A percentile compares a stretch with the other conserved stretches of the same genome.
phyloP scores from a whole-genome alignment of 2,113 vertebrate genomes.

The Pterocles gutturalis region DNA sequence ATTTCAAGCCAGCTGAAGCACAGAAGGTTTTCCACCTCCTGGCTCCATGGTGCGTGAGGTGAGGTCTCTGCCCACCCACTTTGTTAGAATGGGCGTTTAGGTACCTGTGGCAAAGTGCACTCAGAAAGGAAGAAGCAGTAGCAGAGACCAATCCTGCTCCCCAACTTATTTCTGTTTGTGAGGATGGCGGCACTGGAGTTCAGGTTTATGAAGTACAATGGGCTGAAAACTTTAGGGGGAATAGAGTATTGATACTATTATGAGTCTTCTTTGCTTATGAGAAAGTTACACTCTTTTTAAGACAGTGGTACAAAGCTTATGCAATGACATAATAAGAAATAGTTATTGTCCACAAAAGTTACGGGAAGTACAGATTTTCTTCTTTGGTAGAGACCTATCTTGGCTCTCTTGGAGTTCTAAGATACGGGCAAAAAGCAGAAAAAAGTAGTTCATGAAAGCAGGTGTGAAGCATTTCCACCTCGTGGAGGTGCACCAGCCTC shows the following conservation, averaged over 20 bases:
- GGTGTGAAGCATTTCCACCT: background rate
- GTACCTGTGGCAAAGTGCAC: background rate
- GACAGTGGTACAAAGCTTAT: background rate
- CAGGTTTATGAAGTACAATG: background rate
- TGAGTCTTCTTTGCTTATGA: background rate
- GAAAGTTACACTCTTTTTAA: background rate
- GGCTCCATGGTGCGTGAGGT: background rate
- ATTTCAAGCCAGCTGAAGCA: background rate
- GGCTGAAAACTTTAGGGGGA: background rate
- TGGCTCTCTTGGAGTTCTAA: background rate
- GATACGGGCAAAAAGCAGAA: background rate
- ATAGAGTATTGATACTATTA: background rate
- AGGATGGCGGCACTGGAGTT: background rate
- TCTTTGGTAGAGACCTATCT: background rate
- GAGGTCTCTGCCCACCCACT: background rate
- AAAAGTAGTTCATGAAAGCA: background rate
- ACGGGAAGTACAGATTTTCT: background rate
- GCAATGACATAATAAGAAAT: background rate
- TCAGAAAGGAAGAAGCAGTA: background rate
- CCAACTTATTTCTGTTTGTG: background rate
- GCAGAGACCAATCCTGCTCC: background rate
- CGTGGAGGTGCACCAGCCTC: background rate
- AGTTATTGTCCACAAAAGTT: background rate
- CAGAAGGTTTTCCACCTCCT: background rate
- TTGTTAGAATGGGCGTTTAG: background rate